Percentiles rank a stretch among this genome's conserved stretches.
Conservation (phyloP, 2,113 vertebrate genomes). For the Poeciliopsis retropinna region DNA sequence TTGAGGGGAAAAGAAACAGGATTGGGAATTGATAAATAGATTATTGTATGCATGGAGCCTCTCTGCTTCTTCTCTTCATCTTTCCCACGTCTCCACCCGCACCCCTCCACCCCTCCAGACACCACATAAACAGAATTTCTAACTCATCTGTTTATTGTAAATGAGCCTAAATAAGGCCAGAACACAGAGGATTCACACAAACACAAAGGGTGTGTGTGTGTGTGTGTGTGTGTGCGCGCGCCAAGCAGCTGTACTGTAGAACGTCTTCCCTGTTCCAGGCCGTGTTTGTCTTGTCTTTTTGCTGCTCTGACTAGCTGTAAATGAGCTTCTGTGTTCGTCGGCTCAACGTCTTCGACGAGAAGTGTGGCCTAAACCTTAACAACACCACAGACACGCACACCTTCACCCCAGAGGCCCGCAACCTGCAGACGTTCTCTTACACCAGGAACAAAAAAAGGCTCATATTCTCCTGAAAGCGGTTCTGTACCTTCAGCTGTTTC, state of each 20-base stretch:
- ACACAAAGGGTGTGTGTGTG: conserved; percentile 8
- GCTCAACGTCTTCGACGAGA: conserved; percentile 50
- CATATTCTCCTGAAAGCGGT: too few relatives aligned
- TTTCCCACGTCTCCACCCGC: conserved; percentile 56
- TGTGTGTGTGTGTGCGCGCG: conserved; percentile 1
- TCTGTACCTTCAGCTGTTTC: too few relatives aligned
- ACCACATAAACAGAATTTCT: conserved; percentile 66
- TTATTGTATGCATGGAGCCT: conserved; percentile 66
- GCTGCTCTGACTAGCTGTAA: conserved; percentile 44
- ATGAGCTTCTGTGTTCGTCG: conserved; percentile 47
- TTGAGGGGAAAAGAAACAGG: conserved; percentile 41
- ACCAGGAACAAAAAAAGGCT: conserved; percentile 22
- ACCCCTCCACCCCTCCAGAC: conserved; percentile 22
- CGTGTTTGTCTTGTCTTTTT: conserved; percentile 57
- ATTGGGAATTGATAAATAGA: conserved; percentile 72
- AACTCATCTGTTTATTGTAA: conserved; percentile 74
- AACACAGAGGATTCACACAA: conserved; percentile 61
- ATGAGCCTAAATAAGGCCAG: conserved; percentile 68
- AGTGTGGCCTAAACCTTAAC: conserved; percentile 45
- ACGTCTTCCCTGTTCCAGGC: conserved; percentile 48
- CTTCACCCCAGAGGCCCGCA: background rate
- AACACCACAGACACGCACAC: conserved; percentile 25
- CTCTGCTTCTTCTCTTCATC: conserved; percentile 48
- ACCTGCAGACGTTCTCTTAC: conserved; percentile 37
- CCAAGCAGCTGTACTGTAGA: conserved; percentile 29